These are phyloP conservation scores for Paracanthobrama guichenoti DNA, from an alignment of 2,113 vertebrate species.

Conservation along the genomic window DNA sequence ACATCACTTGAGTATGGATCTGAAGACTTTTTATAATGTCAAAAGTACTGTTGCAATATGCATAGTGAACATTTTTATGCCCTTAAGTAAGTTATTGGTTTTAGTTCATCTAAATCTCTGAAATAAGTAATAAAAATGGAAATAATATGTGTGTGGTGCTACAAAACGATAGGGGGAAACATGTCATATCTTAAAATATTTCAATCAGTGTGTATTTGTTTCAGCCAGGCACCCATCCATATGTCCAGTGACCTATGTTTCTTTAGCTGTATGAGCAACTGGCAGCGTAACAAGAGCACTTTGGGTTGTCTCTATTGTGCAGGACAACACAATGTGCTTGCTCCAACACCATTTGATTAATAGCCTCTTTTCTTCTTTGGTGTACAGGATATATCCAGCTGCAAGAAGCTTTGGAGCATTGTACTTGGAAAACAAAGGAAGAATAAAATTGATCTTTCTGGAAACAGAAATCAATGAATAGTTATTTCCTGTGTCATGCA, in stretches of 20 bases:
- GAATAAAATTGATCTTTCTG: conserved; percentile 82
- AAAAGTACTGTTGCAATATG: neutral
- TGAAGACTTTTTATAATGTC: neutral
- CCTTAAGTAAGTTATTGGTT: neutral
- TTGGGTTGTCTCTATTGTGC: conserved; percentile 61
- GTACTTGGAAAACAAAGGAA: conserved; percentile 82
- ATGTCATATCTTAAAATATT: conserved; percentile 17
- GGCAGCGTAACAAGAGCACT: conserved; percentile 55
- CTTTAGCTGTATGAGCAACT: conserved; percentile 10
- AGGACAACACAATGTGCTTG: conserved; percentile 77
- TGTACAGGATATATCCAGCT: conserved; percentile 78
- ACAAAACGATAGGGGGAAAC: neutral
- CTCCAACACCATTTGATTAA: conserved; percentile 77
- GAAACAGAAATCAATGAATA: conserved; percentile 82
- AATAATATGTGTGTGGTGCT: neutral
- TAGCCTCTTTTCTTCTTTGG: conserved; percentile 73
- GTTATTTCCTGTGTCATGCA: conserved; percentile 80
- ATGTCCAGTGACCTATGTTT: conserved; percentile 30
- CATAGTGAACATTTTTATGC: neutral
- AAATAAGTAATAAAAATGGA: neutral
- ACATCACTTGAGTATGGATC: neutral
- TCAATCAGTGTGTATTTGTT: conserved; percentile 33
- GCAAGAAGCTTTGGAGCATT: conserved; percentile 75
- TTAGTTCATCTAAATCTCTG: neutral
- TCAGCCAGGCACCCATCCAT: neutral